Evolutionary conservation across 2,113 vertebrate species (phyloP).

Genomic region (Heptranchias perlo): DNA sequence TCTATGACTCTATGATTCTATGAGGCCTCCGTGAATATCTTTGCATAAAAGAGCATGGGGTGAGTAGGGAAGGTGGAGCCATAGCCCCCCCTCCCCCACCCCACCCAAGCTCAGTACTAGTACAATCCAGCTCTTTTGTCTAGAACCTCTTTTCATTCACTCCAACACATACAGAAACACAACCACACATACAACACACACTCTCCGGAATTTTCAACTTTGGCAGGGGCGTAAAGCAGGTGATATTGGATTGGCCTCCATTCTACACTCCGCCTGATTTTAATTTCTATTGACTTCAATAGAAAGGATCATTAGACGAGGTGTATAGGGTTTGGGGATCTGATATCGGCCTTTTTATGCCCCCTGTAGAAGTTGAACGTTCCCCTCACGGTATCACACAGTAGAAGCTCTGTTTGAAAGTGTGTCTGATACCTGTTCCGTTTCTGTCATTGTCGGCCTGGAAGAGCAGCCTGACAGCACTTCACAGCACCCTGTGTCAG

Average conservation of each 20-base stretch:
- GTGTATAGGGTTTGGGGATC: background rate
- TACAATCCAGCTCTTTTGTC: background rate
- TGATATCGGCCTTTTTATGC: background rate
- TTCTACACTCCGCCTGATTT: background rate
- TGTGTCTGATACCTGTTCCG: background rate
- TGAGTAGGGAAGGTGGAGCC: background rate
- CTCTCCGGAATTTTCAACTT: too few species aligned
- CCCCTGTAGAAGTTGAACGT: background rate
- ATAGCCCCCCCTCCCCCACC: background rate
- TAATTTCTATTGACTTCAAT: background rate
- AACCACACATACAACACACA: background rate
- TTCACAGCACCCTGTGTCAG: background rate
- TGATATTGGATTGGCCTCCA: too few species aligned
- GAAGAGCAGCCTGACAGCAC: background rate
- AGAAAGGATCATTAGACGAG: background rate
- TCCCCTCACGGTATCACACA: background rate
- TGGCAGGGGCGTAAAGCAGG: too few species aligned
- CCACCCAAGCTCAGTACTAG: background rate
- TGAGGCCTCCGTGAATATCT: background rate
- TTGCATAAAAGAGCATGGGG: background rate
- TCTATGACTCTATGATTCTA: too few species aligned
- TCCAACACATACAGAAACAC: background rate
- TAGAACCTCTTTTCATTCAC: background rate
- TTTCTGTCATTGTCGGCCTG: background rate
- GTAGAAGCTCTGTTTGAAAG: background rate